Evolutionary conservation across 2,113 vertebrate species (phyloP).

Genomic region (Holacanthus passer): DNA sequence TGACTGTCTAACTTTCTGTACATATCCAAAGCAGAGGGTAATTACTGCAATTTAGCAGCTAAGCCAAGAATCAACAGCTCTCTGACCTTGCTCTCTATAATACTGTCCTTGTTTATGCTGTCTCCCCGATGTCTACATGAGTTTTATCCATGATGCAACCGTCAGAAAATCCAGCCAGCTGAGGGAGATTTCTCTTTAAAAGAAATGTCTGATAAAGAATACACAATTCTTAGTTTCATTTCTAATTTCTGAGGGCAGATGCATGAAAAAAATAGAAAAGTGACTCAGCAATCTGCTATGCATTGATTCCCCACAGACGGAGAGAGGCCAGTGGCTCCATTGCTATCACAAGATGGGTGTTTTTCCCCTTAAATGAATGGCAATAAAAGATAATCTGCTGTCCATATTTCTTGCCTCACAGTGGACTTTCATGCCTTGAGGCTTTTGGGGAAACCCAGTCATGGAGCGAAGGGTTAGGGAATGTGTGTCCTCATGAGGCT

Average conservation of each 20-base stretch:
- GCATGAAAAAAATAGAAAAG: conserved; percentile 48
- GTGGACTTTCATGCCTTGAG: conserved; percentile 59
- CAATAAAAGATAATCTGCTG: conserved; percentile 71
- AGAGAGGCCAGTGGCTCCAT: conserved; percentile 67
- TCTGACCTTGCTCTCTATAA: conserved; percentile 75
- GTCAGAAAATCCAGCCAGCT: conserved; percentile 59
- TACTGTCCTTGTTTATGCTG: conserved; percentile 74
- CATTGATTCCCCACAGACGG: conserved; percentile 68
- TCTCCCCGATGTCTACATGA: conserved; percentile 56
- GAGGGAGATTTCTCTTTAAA: conserved; percentile 40
- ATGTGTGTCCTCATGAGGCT: conserved; percentile 53
- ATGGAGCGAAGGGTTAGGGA: conserved; percentile 13
- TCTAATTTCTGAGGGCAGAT: conserved; percentile 49
- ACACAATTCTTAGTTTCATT: conserved; percentile 51
- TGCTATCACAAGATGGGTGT: conserved; percentile 60
- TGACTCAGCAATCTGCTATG: conserved; percentile 79
- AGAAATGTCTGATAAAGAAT: conserved; percentile 45
- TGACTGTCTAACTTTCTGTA: conserved; percentile 65
- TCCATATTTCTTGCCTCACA: conserved; percentile 51
- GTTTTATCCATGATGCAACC: conserved; percentile 77
- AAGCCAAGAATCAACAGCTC: conserved; percentile 68
- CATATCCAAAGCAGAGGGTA: conserved; percentile 53
- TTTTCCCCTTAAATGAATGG: conserved; percentile 54
- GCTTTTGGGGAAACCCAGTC: conserved; percentile 72
- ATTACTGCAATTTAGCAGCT: conserved; percentile 72